These are phyloP conservation scores for Cynopterus sphinx DNA, from an alignment of 2,797 vertebrate genomes.

Conservation along the genomic window DNA sequence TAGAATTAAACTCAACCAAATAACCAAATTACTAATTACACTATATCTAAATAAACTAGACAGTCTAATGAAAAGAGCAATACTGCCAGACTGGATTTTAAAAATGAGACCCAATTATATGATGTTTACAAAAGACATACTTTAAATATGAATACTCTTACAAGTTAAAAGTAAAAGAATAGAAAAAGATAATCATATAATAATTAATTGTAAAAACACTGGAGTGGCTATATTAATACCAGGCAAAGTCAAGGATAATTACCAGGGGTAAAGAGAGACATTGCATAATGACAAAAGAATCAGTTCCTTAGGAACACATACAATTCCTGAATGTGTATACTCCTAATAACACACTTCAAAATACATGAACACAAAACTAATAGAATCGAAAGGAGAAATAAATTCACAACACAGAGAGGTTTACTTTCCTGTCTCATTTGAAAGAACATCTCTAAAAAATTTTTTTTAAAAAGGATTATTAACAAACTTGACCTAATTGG, in stretches of 20 bases:
- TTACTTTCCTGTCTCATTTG: neutral
- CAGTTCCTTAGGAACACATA: neutral
- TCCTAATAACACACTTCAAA: neutral
- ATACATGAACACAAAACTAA: neutral
- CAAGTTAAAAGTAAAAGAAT: neutral
- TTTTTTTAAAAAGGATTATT: neutral
- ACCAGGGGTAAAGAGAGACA: neutral
- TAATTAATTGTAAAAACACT: neutral
- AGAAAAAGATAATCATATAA: neutral
- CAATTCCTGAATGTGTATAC: neutral
- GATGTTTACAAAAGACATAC: neutral
- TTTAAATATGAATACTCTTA: neutral
- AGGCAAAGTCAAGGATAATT: slow-evolving; percentile 11
- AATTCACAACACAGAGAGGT: neutral
- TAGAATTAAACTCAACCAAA: neutral
- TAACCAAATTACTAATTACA: neutral
- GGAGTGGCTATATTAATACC: neutral
- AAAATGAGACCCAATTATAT: neutral
- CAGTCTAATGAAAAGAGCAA: neutral
- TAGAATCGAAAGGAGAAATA: neutral
- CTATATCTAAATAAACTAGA: neutral
- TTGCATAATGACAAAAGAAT: neutral
- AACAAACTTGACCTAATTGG: neutral
- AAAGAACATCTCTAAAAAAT: neutral
- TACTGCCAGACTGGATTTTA: neutral